These are phyloP conservation scores for Drosophila quadrilineata DNA, from an alignment of 1,140 invertebrate species.

Conservation along the genomic window DNA sequence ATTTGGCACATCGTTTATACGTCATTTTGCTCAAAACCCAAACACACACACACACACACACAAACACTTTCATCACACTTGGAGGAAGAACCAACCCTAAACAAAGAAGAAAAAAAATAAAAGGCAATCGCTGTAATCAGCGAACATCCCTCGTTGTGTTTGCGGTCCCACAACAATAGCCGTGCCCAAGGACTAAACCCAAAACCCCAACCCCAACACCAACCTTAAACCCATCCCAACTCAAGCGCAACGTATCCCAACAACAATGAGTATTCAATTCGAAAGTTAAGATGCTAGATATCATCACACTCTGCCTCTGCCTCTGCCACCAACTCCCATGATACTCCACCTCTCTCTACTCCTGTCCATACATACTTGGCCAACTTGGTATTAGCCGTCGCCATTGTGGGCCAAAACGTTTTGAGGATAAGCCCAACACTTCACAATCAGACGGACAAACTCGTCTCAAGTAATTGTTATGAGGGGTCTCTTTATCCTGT, in stretches of 20 bases:
- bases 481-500: too few relatives aligned
- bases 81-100: constrained; percentile 51
- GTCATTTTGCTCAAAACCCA: constrained; percentile 47
- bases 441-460: not conserved
- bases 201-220: too few relatives aligned
- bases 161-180: constrained; percentile 14
- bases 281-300: constrained; percentile 58
- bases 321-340: too few relatives aligned
- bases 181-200: too few relatives aligned
- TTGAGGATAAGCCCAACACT: constrained; percentile 3
- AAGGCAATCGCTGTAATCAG: constrained; percentile 30
- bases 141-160: constrained; percentile 34
- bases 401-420: constrained; percentile 9
- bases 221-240: too few relatives aligned
- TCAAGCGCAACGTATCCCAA: too few relatives aligned
- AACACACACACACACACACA: too few relatives aligned
- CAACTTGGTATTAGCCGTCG: constrained; percentile 7
- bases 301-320: constrained; percentile 18
- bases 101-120: too few relatives aligned
- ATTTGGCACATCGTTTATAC: constrained; percentile 69
- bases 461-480: constrained; percentile 2
- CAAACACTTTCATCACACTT: too few relatives aligned
- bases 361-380: not conserved
- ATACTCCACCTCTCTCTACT: constrained; percentile 6
- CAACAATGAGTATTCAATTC: constrained; percentile 57